A percentile compares a stretch with the other conserved stretches of the same genome.
Evolutionary conservation across 2,113 vertebrate genomes (phyloP).

Genomic region (Ceuthmochares aereus): DNA sequence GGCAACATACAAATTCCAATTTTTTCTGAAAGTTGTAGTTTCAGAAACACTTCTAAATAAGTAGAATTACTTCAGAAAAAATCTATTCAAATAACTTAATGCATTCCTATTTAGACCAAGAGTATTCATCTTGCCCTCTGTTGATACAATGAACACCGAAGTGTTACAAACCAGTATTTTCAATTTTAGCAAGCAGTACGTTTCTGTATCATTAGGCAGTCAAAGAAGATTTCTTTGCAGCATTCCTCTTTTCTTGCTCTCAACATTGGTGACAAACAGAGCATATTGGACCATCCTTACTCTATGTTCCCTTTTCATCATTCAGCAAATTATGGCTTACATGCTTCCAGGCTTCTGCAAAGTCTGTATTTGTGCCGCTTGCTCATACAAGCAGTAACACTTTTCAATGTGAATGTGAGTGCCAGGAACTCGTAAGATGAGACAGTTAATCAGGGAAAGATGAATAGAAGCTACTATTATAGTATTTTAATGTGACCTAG

Average conservation of each 20-base stretch:
- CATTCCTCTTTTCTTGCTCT: background rate
- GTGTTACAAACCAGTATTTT: background rate
- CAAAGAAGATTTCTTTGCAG: background rate
- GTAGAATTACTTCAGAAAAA: background rate
- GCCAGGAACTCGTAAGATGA: background rate
- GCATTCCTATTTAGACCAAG: background rate
- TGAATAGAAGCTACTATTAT: background rate
- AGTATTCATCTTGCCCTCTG: background rate
- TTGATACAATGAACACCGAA: background rate
- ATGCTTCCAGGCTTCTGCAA: background rate
- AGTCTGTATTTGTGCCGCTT: background rate
- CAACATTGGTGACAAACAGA: background rate
- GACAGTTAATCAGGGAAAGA: constrained; percentile 2
- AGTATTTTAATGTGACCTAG: constrained; percentile 51
- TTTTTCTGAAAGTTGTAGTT: background rate
- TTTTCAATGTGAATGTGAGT: background rate
- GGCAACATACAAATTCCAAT: background rate
- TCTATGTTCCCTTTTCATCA: background rate
- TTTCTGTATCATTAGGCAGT: constrained; percentile 9
- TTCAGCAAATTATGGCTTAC: constrained; percentile 8
- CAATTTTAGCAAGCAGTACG: background rate
- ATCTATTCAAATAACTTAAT: background rate
- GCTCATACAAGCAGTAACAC: constrained; percentile 16
- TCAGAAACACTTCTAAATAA: background rate
- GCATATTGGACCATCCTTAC: background rate